Base-by-base conservation (phyloP, 2,113 vertebrate species). In the Rhegmatorhina hoffmannsi region DNA sequence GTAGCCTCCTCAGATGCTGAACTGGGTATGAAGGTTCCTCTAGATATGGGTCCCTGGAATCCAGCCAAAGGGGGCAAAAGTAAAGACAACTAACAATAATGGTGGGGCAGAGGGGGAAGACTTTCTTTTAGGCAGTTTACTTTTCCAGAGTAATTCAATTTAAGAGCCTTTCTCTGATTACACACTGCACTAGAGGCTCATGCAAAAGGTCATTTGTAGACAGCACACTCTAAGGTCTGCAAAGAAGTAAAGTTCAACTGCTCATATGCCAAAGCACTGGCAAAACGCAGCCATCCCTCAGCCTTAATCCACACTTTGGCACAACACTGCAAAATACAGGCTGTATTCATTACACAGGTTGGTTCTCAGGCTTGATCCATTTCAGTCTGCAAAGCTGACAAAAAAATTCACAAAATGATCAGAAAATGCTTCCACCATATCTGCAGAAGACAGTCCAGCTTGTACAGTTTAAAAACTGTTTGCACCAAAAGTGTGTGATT, bases 401-500 rank as follows among this genome's bases (percentile, higher is more conserved):
- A 59, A 46, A 77, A 72, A 36, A 49, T 10, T 67, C 68, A 59
- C 25, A 47, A 85, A 76, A 68, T 49, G 0, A 55, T 23, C 13
- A 58, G 43, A 63, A 93, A 79, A 73, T 15, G 4, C 24, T 82
- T 83, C 34, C 11, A 33, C 7, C 9, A 24, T 13, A 68, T 5
- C 58, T 1, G 1, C 1, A 2, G 44, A 82, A 67, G 56, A 59
- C 38, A 70, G 33, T 17, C 5, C 34, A 38, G 13, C 21, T 33
- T 25, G 24, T 28, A 59, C n/a, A 47, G 17, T 50, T 89, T 52
- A 28, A 73, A 72, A 34, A 26, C 8, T 60, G 52, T 13, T 7
- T n/a, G 5, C 4, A 23, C 8, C n/a, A 81, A 38, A 84, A 83
- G 9, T 0, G 0, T 1, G 1, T 21, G 28, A 73, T 47, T 64